A percentile compares a stretch with the other conserved stretches of the same genome.
Evolutionary conservation across 2,888 invertebrate species (phyloP).

Genomic region (Sisyra nigra): DNA sequence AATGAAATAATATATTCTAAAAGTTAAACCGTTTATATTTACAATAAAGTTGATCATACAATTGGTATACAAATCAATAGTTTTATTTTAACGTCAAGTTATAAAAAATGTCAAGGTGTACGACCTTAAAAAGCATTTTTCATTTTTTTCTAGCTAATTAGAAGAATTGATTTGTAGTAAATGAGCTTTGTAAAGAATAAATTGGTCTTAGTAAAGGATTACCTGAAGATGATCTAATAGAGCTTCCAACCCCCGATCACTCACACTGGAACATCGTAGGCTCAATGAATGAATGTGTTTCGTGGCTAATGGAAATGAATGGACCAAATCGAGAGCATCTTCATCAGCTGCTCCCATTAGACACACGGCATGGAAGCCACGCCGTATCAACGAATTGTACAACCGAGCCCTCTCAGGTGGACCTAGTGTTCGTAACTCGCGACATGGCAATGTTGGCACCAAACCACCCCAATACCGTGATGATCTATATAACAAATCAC

Average conservation of each 20-base stretch:
- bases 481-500: slow-evolving; percentile 72
- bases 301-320: slow-evolving; percentile 66
- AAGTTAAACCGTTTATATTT: too few species aligned
- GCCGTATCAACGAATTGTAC: slow-evolving; percentile 64
- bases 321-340: slow-evolving; percentile 75
- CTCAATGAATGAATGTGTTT: slow-evolving; percentile 73
- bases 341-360: slow-evolving; percentile 78
- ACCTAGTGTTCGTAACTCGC: slow-evolving; percentile 53
- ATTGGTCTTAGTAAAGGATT: slow-evolving; percentile 13
- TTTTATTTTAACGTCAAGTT: too few species aligned
- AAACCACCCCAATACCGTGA: slow-evolving; percentile 80
- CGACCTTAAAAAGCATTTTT: too few species aligned
- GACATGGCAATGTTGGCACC: slow-evolving; percentile 71
- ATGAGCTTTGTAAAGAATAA: too few species aligned
- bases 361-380: slow-evolving; percentile 75
- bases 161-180: too few species aligned
- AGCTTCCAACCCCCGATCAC: slow-evolving; percentile 79
- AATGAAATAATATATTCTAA: too few species aligned
- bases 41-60: too few species aligned
- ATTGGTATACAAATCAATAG: too few species aligned
- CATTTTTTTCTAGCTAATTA: too few species aligned
- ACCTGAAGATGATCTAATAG: slow-evolving; percentile 79
- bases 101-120: too few species aligned
- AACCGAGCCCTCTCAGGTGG: slow-evolving; percentile 41
- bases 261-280: slow-evolving; percentile 77